Conservation (phyloP, 2,888 invertebrate species). For the Caenorhabditis wallacei region DNA sequence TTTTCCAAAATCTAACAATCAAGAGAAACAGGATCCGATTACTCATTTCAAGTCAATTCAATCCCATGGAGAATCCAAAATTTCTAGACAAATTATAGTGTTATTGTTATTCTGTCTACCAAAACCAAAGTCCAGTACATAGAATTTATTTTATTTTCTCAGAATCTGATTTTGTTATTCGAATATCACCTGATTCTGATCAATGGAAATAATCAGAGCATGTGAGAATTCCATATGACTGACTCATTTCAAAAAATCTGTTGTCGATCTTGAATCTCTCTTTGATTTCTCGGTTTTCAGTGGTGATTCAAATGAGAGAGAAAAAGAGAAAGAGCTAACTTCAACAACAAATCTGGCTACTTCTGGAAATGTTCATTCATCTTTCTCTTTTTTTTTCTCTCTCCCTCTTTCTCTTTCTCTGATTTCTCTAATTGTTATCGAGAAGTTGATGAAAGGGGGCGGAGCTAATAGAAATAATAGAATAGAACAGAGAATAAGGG, state of each 20-base stretch:
- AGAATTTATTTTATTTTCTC: not conserved
- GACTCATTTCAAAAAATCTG: slow-evolving; percentile 30
- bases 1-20: too few relatives aligned
- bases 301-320: not conserved
- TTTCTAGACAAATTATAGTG: slow-evolving; percentile 4
- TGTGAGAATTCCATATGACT: not conserved
- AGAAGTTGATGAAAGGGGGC: slow-evolving; percentile 3
- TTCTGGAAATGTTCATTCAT: slow-evolving; percentile 33
- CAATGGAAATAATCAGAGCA: slow-evolving; percentile 20
- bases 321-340: slow-evolving; percentile 34
- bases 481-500: slow-evolving; percentile 48
- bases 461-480: slow-evolving; percentile 13
- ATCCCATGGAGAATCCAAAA: not conserved
- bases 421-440: slow-evolving; percentile 13
- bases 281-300: not conserved
- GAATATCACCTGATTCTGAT: slow-evolving; percentile 27
- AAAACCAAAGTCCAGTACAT: not conserved
- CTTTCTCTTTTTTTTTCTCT: slow-evolving; percentile 13
- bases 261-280: slow-evolving; percentile 34
- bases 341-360: slow-evolving; percentile 36
- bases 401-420: slow-evolving; percentile 7
- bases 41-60: not conserved
- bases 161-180: slow-evolving; percentile 11
- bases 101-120: slow-evolving; percentile 10
- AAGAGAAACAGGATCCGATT: too few relatives aligned